Evolutionary conservation across 2,113 vertebrate species (phyloP).

Genomic region (Oreotragus oreotragus): DNA sequence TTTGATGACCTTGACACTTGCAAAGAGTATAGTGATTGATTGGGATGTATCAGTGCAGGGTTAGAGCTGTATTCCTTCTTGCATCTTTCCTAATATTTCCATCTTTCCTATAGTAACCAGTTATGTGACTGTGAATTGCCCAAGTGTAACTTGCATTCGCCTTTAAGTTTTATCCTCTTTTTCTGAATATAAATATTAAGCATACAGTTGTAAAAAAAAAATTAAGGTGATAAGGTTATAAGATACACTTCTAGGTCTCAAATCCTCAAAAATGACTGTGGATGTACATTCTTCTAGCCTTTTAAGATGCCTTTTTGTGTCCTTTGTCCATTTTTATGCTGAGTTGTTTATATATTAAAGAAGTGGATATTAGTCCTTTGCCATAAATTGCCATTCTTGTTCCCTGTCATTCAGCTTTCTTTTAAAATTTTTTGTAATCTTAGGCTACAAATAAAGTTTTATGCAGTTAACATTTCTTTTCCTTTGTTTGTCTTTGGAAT

Average conservation of each 20-base stretch:
- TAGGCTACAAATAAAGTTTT: not conserved
- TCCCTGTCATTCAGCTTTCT: not conserved
- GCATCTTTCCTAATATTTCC: not conserved
- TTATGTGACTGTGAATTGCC: not conserved
- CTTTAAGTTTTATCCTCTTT: not conserved
- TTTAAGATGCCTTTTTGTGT: not conserved
- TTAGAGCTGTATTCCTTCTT: not conserved
- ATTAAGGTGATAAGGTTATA: not conserved
- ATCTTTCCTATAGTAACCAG: not conserved
- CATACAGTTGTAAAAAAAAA: not conserved
- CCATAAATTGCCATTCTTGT: not conserved
- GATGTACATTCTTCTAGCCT: not conserved
- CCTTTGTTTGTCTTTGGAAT: not conserved
- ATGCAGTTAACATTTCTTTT: conserved; percentile 9
- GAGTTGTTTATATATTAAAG: not conserved
- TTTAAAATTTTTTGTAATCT: not conserved
- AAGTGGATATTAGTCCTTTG: not conserved
- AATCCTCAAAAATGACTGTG: not conserved
- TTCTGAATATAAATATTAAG: not conserved
- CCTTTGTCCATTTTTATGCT: not conserved
- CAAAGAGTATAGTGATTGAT: not conserved
- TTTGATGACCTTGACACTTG: not conserved
- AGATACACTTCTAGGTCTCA: not conserved
- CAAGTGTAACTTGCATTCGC: not conserved
- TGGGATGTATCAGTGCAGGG: not conserved